Base-by-base conservation (phyloP, 1,140 invertebrate species). In the Euwallacea similis region DNA sequence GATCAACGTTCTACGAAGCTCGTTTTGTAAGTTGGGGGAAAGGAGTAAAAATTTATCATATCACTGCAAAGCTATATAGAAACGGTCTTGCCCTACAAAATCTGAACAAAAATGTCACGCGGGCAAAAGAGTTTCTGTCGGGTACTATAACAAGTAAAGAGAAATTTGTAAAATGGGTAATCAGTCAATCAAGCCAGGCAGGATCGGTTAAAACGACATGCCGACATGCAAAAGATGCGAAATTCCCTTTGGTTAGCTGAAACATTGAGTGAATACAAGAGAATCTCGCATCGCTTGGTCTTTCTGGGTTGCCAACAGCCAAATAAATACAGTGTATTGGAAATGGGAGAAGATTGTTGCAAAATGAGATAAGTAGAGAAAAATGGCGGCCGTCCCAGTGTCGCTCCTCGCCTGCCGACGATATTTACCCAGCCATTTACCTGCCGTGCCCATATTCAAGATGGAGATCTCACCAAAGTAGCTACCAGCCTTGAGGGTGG, bases 401-500 rank as follows among this genome's bases (percentile, higher is more conserved):
- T 70, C 61, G 69, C 71, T 71, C 63, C 71, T 66, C 53, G 69
- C 79, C 78, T 80, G 79, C 80, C 85, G 86, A 85, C 84, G 89
- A 92, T 92, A 92, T 92, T 93, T 93, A 93, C 91, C 91, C 90
- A 92, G 90, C 87, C 91, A 89, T 92, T 93, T 93, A 95, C 94
- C 97, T 90, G 96, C 96, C 81, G 95, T 98, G 84, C 97, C 97
- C 96, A 99, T 99, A 88, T 99, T 99, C 82, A 99, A 90, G 86
- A 99, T 98, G 86, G 94, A 97, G 86, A 99, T 98, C 88, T 99
- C 98, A 76, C 98, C 98, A 86, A 99, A 99, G 89, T 99, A 99
- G 82, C 95, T 97, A 82, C 97, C 97, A 74, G 95, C 95, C 83
- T 95, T 95, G 73, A 99, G 87, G 69, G 96, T 98, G 73, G 97